Evolutionary conservation across 2,888 invertebrate species (phyloP), one percentile per base, ranked within the genome.

Genomic region (Erebia epiphron): DNA sequence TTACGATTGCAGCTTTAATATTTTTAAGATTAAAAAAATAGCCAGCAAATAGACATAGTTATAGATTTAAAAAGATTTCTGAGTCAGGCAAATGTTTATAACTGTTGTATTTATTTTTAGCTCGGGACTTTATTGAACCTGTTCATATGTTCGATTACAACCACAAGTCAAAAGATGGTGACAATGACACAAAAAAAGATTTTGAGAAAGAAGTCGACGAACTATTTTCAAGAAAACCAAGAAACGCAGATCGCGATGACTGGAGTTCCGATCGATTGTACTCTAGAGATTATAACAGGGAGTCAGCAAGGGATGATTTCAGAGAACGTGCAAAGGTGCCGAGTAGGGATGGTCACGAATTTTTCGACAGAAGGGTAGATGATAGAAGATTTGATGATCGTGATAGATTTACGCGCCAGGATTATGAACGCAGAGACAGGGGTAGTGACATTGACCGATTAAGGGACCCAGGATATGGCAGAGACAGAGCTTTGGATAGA

Each of bases 131-230:
- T 74, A 94, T 95, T 76, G 95, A 95, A 82, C 95, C 96, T 26
- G 93, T 95, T 8, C 95, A 95, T 80, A 95, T 95, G 77, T 95
- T 96, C 87, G 96, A 96, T 83, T 96, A 96, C 83, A 95, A 95
- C 75, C 96, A 96, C 81, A 94, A 90, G 79, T 93, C 94, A 65
- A 94, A 91, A 76, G 87, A 91, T 70, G 82, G 82, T 26, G 91
- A 90, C 16, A 68, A 35, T 58, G 78, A 78, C 35, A 87, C 82
- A 73, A 88, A 81, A 72, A 87, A 79, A 72, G 86, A 90, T 79
- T 90, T 88, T 79, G 90, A 89, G 77, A 86, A 79, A 75, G 91
- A 91, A 82, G 86, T 80, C 18, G 90, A 90, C 75, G 87, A 89
- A 50, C 74, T 92, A 71, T 92, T 88, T 76, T 64, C 79, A 21